Base-by-base conservation (phyloP, 2,888 invertebrate species). In the Caenorhabditis sp. region DNA sequence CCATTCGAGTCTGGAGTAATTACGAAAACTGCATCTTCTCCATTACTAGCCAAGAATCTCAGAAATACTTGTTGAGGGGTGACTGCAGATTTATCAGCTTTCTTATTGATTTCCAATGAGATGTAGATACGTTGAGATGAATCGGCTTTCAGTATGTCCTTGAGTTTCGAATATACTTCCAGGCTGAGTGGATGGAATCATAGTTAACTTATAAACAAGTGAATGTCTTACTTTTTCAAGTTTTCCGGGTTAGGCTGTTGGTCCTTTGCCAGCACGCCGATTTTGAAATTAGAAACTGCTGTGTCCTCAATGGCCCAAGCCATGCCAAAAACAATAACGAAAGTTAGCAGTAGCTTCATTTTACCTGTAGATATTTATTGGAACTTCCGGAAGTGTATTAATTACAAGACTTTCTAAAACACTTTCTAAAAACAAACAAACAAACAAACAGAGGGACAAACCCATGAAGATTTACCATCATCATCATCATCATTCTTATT, bases 121-220 rank as follows among this genome's bases (percentile, higher is more conserved):
- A 96, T 91, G 1, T 94, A 91, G 71, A 99, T 90, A 91, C 94
- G 95, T 90, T 97, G 96, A 85, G 95, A 93, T 82, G 93, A 93
- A 90, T 98, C 97, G 6, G 95, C 95, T 84, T 94, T 93, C 17
- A 96, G 90, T 9, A 92, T 91, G 46, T 92, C 92, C 0, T 91
- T 86, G 30, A 95, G 90, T 89, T 94, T 94, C 75, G 93, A 92
- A 1, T 94, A 94, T 89, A 93, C 93, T 0, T 91, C 90, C 5
- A 96, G 91, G 78, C 93, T 94, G 75, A 35, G 82, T 70, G 15
- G 15, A 41, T 50, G 11, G 6, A 30, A 50, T 15, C 9, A n/a
- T 24, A 52, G 20, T 15, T 15, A 41, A 26, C 2, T 26, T 37
- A 20, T 13, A 37, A 41, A 41, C 3, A 7, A 17, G 41, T 7